Conservation (phyloP, 2,888 invertebrate species). For the Brenthis ino region DNA sequence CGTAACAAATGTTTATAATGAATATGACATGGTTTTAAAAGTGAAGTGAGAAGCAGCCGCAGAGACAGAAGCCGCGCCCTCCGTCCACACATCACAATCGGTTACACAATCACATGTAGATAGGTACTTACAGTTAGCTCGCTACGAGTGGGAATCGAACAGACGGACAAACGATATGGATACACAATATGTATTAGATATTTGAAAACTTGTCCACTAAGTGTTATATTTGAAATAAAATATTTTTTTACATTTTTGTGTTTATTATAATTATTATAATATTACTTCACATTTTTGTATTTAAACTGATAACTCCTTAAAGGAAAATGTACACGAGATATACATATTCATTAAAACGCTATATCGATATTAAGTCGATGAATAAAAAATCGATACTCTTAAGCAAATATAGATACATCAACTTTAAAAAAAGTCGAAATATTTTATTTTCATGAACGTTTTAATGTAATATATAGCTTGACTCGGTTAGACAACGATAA, state of each 20-base stretch:
- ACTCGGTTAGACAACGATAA: too few species aligned
- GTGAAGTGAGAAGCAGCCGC: background rate
- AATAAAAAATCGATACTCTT: too few species aligned
- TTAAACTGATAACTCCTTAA: background rate
- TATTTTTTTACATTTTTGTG: constrained; percentile 2
- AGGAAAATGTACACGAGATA: too few species aligned
- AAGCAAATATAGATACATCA: too few species aligned
- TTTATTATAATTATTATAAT: background rate
- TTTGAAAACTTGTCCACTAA: constrained; percentile 4
- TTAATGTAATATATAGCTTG: too few species aligned
- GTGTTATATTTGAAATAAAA: constrained; percentile 7
- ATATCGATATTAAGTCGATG: too few species aligned
- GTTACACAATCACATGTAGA: constrained; percentile 31
- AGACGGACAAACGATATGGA: constrained; percentile 56
- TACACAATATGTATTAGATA: constrained; percentile 61
- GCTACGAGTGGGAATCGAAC: background rate
- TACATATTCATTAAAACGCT: too few species aligned
- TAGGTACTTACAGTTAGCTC: constrained; percentile 17
- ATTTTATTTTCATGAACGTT: too few species aligned
- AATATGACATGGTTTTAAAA: too few species aligned
- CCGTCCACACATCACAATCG: constrained; percentile 39
- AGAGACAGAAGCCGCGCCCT: constrained; percentile 26
- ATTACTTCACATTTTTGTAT: background rate
- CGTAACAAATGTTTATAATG: background rate
- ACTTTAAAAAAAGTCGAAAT: too few species aligned